Evolutionary conservation across 2,888 invertebrate species (phyloP).

Genomic region (Agriopis marginaria): DNA sequence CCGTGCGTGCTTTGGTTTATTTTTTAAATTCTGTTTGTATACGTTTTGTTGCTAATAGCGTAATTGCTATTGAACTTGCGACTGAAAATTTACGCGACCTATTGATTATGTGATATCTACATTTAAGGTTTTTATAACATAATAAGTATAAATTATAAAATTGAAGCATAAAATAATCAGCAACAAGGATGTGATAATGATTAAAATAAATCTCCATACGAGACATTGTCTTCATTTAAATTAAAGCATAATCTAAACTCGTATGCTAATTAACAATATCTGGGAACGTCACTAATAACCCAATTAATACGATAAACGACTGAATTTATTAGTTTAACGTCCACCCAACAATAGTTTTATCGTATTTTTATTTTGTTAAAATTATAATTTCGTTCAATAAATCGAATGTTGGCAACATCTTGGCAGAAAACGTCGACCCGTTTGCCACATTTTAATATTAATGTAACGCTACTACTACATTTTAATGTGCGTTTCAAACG

Average conservation of each 20-base stretch:
- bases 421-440: constrained; percentile 33
- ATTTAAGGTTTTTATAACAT: not conserved
- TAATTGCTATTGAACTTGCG: constrained; percentile 14
- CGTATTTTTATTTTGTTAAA: constrained; percentile 18
- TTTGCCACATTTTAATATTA: constrained; percentile 42
- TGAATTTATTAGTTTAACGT: constrained; percentile 19
- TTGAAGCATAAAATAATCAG: constrained; percentile 5
- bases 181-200: constrained; percentile 5
- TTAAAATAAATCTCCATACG: constrained; percentile 1
- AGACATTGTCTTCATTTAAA: constrained; percentile 17
- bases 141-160: not conserved
- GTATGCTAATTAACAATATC: constrained; percentile 16
- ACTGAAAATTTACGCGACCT: constrained; percentile 6
- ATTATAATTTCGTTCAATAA: constrained; percentile 33
- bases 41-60: not conserved
- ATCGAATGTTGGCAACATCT: constrained; percentile 28
- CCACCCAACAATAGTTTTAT: constrained; percentile 22
- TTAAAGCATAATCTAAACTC: constrained; percentile 18
- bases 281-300: constrained; percentile 22
- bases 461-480: constrained; percentile 40
- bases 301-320: constrained; percentile 25
- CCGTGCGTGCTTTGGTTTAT: constrained; percentile 45
- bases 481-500: constrained; percentile 38
- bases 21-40: constrained; percentile 42
- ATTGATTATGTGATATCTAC: not conserved